phyloP scores from a whole-genome alignment of 2,113 vertebrate species.

The Hydrochoerus hydrochaeris region DNA sequence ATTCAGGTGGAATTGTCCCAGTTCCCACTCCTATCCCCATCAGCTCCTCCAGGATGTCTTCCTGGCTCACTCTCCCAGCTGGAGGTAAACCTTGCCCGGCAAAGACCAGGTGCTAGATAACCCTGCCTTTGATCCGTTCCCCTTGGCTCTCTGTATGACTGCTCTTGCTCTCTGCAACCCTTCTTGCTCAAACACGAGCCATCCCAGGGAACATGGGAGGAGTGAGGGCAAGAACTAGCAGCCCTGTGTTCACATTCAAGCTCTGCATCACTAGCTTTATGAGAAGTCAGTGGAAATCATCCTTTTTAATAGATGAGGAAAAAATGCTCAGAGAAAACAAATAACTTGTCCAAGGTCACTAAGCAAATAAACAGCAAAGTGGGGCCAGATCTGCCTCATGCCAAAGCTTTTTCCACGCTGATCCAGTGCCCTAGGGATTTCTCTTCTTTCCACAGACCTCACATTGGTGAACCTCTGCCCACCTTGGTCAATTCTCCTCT shows the following conservation, averaged over 20 bases:
- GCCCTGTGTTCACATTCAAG: neutral
- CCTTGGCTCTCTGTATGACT: neutral
- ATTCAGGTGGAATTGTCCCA: neutral
- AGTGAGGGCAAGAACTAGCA: neutral
- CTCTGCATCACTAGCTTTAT: neutral
- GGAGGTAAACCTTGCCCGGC: neutral
- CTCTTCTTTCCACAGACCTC: neutral
- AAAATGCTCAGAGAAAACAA: constrained; percentile 31
- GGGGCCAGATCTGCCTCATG: neutral
- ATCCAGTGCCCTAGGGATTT: neutral
- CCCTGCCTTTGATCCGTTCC: neutral
- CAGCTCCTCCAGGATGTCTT: constrained; percentile 13
- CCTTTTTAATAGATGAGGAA: neutral
- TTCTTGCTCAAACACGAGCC: neutral
- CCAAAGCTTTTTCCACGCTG: neutral
- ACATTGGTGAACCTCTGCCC: neutral
- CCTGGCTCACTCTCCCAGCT: neutral
- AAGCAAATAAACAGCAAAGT: neutral
- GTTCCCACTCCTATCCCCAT: neutral
- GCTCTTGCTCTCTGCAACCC: neutral
- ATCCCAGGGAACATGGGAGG: neutral
- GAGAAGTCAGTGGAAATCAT: neutral
- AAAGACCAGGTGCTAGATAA: neutral
- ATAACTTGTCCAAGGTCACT: neutral
- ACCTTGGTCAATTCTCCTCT: neutral